Base-by-base conservation (phyloP, 1,140 invertebrate species). In the Kradibia gibbosae region DNA sequence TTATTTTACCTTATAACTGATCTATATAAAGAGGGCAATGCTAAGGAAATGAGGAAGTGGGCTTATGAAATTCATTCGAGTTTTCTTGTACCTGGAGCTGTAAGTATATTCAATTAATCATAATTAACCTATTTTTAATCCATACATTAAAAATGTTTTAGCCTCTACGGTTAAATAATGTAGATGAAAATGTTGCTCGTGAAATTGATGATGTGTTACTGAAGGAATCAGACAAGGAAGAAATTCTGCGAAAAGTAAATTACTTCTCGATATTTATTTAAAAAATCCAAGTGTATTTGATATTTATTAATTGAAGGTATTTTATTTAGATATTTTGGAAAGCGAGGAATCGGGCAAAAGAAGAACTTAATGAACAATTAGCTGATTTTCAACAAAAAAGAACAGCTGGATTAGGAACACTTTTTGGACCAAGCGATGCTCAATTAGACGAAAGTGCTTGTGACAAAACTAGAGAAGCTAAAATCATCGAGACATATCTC, bases 41-140 rank as follows among this genome's bases (percentile, higher is more conserved):
- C 93, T 50, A 98, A 98, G 91, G 97, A 98, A 87, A 94, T 99
- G 94, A 94, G 96, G 78, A 97, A 98, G 90, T 99, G 98, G 98
- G 98, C 98, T 42, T 99, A 99, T 92, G 98, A 99, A 93, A 98
- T 99, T 87, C 97, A 98, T 91, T 99, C 98, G 77, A 98, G 96
- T 87, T 99, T 99, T 92, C 92, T 99, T 80, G 96, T 98, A 86
- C 97, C 97, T 86, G 94, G 95, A 87, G 97, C 97, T 84, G 96
- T 93, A 88, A 92, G 92, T 92, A 81, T 82, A 81, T 65, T 39
- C 1, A 74, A 78, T 36, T 80, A n/a, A 78, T 25, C 2, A 60
- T 71, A 31, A 60, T 72, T 17, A 25, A 45, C 20, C 3, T 36
- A 3, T 45, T 1, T 50, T 60, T 4, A n/a, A 50, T 50, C 11